These are phyloP conservation scores for Prionailurus bengalensis DNA, from an alignment of 2,113 vertebrate species.

Conservation along the genomic window DNA sequence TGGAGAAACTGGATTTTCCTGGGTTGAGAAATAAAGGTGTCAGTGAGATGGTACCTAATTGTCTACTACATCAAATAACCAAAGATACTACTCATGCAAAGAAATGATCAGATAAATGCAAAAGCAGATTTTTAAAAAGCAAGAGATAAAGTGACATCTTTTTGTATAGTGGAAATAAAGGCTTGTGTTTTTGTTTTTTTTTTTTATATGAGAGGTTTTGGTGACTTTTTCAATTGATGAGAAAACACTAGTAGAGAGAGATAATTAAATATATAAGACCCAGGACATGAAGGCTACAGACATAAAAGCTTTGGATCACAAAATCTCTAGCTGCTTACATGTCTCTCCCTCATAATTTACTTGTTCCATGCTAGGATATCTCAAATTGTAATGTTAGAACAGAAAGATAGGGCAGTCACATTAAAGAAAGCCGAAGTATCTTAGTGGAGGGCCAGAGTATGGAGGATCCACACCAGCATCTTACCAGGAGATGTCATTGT, in stretches of 20 bases:
- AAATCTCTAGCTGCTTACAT: neutral
- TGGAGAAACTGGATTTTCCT: neutral
- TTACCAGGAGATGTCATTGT: neutral
- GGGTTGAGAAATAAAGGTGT: neutral
- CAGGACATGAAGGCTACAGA: neutral
- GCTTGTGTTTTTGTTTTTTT: neutral
- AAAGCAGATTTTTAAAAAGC: too few relatives aligned
- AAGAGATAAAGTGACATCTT: neutral
- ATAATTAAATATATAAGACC: neutral
- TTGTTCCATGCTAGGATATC: neutral
- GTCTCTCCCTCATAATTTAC: neutral
- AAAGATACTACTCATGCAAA: neutral
- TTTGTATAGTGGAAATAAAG: neutral
- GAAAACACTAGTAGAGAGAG: conserved; percentile 10
- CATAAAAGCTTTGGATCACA: neutral
- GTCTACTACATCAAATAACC: neutral
- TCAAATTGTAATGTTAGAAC: neutral
- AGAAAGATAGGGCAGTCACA: neutral
- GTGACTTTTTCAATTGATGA: neutral
- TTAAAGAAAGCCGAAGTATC: neutral
- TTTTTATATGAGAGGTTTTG: neutral
- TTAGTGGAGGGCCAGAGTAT: neutral
- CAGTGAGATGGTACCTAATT: neutral
- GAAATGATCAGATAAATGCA: neutral
- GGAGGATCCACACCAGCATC: neutral